phyloP scores from a whole-genome alignment of 1,140 invertebrate species.

The Drosophila kurseongensis region DNA sequence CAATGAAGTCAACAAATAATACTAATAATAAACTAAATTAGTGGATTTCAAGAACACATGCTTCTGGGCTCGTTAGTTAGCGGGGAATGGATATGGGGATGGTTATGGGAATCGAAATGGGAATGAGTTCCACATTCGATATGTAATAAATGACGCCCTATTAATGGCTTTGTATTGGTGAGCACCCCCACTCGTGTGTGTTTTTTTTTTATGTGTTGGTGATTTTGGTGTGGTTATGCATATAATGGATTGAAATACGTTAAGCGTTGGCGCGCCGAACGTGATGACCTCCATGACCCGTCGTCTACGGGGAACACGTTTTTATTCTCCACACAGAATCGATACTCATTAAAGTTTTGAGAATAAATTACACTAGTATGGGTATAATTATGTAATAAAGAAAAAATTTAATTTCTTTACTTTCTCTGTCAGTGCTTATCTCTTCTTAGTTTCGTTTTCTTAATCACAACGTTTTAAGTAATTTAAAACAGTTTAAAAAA shows the following conservation, averaged over 20 bases:
- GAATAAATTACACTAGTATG: conserved; percentile 36
- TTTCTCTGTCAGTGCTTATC: background rate
- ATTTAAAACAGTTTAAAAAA: background rate
- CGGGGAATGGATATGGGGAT: conserved; percentile 26
- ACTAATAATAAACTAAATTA: conserved; percentile 51
- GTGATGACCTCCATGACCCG: conserved; percentile 70
- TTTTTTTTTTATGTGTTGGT: conserved; percentile 15
- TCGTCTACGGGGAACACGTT: conserved; percentile 56
- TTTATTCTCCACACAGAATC: conserved; percentile 61
- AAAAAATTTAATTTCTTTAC: background rate
- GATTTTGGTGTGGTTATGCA: conserved; percentile 52
- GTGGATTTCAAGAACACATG: conserved; percentile 50
- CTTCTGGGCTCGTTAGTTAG: conserved; percentile 35
- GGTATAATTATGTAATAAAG: conserved; percentile 35
- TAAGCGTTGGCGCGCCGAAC: conserved; percentile 31
- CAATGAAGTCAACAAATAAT: conserved; percentile 29
- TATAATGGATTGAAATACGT: conserved; percentile 71
- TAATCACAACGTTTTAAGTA: background rate
- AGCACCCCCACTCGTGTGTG: background rate
- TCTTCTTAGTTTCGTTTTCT: background rate
- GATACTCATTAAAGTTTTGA: conserved; percentile 82
- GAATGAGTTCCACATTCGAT: conserved; percentile 52
- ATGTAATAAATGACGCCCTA: conserved; percentile 64
- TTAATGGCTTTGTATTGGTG: conserved; percentile 32
- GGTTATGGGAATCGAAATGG: conserved; percentile 11